These are phyloP conservation scores for Amblyopsis hoosieri DNA, from an alignment of 2,797 vertebrate species.

Conservation along the genomic window DNA sequence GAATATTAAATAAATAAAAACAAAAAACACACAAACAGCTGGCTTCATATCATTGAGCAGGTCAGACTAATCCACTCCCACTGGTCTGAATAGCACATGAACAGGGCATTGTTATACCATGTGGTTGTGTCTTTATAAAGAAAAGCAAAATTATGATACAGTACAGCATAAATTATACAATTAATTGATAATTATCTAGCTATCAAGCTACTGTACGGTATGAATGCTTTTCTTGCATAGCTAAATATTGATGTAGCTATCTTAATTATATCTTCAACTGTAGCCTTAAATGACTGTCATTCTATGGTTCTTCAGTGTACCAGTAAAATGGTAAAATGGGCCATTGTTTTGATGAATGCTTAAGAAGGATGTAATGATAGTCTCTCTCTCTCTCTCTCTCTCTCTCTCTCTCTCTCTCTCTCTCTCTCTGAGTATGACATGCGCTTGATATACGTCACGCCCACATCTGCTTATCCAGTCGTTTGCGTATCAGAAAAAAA, in stretches of 20 bases:
- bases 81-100: slow-evolving; percentile 17
- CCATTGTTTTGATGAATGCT: not conserved
- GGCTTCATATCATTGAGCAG: slow-evolving; percentile 45
- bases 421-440: not conserved
- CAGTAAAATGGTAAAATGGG: not conserved
- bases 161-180: not conserved
- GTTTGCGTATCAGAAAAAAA: slow-evolving; percentile 1
- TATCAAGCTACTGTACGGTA: no score
- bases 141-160: not conserved
- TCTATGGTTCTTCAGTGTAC: not conserved
- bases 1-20: slow-evolving; percentile 10
- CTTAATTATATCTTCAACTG: no score
- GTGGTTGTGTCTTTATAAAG: not conserved
- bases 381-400: not conserved
- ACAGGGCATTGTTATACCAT: slow-evolving; percentile 16
- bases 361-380: not conserved
- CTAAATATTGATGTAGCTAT: no score
- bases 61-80: slow-evolving; percentile 46
- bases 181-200: not conserved
- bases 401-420: no score
- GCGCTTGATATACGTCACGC: not conserved
- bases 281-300: not conserved
- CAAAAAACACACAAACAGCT: slow-evolving; percentile 49
- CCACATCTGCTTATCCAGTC: not conserved
- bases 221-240: no score